Percentiles rank a stretch among this genome's conserved stretches.
Conservation (phyloP, 2,113 vertebrate species). For the Chiloscyllium plagiosum region DNA sequence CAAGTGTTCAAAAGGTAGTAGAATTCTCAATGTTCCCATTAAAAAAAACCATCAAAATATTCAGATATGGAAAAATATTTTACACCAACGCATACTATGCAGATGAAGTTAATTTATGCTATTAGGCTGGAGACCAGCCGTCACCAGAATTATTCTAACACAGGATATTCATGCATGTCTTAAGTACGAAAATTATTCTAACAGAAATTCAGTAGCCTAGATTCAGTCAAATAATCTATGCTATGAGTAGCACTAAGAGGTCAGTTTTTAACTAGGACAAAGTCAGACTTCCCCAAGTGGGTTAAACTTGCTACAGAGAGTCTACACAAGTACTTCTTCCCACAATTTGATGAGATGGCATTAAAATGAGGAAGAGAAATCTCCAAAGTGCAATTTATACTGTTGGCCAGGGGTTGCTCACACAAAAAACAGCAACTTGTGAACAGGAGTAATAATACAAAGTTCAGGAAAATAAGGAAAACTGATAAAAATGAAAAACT, state of each 20-base stretch:
- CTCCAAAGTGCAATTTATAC: background rate
- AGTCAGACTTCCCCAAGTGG: background rate
- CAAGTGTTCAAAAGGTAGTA: background rate
- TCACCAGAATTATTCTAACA: background rate
- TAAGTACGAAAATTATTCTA: background rate
- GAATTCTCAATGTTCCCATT: background rate
- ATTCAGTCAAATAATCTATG: background rate
- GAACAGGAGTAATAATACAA: no score
- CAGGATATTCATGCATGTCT: background rate
- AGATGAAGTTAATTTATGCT: background rate
- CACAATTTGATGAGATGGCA: background rate
- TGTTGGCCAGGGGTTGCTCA: no score
- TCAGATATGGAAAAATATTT: background rate
- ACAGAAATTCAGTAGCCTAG: background rate
- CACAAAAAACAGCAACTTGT: no score
- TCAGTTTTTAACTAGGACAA: slow-evolving; percentile 22
- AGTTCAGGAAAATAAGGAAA: no score
- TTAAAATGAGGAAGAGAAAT: background rate
- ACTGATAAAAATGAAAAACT: no score
- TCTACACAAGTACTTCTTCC: background rate
- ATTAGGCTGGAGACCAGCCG: background rate
- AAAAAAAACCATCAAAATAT: background rate
- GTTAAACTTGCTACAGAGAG: background rate
- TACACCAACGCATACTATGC: background rate
- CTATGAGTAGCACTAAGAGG: background rate